These are phyloP conservation scores for Pao palembangensis DNA, from an alignment of 2,113 vertebrate species.

Conservation along the genomic window DNA sequence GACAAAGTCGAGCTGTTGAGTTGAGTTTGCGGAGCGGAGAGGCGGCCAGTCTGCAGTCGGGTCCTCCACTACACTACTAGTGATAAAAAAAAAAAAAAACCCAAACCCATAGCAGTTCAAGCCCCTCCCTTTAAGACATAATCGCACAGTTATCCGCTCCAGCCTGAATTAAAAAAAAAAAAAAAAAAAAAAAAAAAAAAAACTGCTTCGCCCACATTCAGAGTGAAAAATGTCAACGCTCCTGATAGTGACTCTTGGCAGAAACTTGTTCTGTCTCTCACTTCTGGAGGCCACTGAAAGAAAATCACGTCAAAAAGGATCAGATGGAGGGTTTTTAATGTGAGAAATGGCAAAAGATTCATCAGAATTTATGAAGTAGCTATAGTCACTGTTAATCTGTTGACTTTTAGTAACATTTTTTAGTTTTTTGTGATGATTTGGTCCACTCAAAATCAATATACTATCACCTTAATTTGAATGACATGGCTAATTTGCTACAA, in stretches of 20 bases:
- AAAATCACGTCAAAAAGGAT: constrained; percentile 86
- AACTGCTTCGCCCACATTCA: neutral
- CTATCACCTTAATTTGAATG: too few relatives aligned
- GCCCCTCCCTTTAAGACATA: constrained; percentile 80
- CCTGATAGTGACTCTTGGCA: constrained; percentile 70
- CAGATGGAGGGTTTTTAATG: constrained; percentile 79
- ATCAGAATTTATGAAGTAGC: too few relatives aligned
- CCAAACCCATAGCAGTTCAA: constrained; percentile 61
- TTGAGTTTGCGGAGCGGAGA: constrained; percentile 57
- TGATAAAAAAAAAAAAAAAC: constrained; percentile 33
- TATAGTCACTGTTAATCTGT: too few relatives aligned
- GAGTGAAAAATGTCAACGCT: constrained; percentile 12
- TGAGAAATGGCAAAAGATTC: too few relatives aligned
- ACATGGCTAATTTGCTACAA: too few relatives aligned
- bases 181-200: neutral
- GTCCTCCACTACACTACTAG: constrained; percentile 38
- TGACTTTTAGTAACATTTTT: too few relatives aligned
- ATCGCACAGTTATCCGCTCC: constrained; percentile 31
- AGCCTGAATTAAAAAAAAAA: constrained; percentile 8
- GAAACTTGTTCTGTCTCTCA: constrained; percentile 82
- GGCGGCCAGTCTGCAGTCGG: constrained; percentile 49
- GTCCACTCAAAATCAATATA: too few relatives aligned
- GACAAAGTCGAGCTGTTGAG: constrained; percentile 48
- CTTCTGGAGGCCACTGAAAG: constrained; percentile 83
- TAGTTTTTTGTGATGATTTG: too few relatives aligned